Conservation (phyloP, 2,797 vertebrate species). For the Clarias pachynema region DNA sequence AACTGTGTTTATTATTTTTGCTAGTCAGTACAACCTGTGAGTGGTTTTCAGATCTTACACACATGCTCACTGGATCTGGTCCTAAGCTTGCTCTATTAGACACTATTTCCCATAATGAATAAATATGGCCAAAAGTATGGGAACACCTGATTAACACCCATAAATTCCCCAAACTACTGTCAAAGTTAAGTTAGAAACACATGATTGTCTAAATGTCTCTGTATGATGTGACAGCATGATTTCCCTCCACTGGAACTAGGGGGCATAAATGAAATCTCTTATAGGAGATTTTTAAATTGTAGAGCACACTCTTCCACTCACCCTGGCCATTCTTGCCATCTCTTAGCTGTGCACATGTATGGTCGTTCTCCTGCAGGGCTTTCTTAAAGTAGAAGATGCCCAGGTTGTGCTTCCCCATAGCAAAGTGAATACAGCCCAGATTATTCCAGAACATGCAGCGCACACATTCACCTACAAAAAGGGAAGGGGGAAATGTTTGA, state of each 20-base stretch:
- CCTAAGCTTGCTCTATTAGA: neutral
- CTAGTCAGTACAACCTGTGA: neutral
- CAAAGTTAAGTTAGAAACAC: neutral
- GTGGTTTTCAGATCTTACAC: neutral
- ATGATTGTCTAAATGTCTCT: neutral
- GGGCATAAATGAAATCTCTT: neutral
- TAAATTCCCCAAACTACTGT: neutral
- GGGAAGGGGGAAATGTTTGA: neutral
- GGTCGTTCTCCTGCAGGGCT: slow-evolving; percentile 96
- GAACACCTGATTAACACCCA: neutral
- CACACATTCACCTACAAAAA: slow-evolving; percentile 88
- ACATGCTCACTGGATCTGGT: neutral
- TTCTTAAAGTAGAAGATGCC: slow-evolving; percentile 99
- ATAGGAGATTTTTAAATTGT: neutral
- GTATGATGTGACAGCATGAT: neutral
- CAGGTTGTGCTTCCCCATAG: slow-evolving; percentile 98
- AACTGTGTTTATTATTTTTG: neutral
- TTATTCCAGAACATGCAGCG: slow-evolving; percentile 99
- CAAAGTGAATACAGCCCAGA: slow-evolving; percentile 98
- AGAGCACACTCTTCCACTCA: slow-evolving; percentile 61
- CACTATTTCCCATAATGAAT: neutral
- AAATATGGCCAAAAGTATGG: neutral
- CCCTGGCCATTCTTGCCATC: slow-evolving; percentile 82
- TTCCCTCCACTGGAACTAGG: neutral
- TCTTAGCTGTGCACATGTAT: slow-evolving; percentile 89